These are phyloP conservation scores for Crenichthys baileyi DNA, from an alignment of 2,797 vertebrate species.

Conservation along the genomic window DNA sequence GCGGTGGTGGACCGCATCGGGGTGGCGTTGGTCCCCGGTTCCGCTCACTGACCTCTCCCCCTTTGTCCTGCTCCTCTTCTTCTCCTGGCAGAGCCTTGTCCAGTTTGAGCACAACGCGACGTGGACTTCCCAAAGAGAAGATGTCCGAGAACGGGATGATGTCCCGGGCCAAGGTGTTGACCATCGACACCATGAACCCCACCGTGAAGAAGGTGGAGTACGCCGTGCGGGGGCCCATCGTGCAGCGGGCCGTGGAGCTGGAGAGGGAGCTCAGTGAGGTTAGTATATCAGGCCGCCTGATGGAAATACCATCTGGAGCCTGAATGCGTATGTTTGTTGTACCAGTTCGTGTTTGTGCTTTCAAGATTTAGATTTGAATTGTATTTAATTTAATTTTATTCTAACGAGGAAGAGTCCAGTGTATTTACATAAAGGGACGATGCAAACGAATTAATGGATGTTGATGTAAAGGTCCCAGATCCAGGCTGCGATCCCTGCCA, in stretches of 20 bases:
- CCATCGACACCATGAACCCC: slow-evolving; percentile 88
- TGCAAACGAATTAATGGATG: background rate
- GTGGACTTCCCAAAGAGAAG: slow-evolving; percentile 68
- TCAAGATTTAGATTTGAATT: background rate
- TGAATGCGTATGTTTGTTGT: background rate
- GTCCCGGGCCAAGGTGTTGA: slow-evolving; percentile 82
- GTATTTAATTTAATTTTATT: background rate
- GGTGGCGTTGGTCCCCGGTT: slow-evolving; percentile 21
- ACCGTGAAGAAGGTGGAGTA: slow-evolving; percentile 87
- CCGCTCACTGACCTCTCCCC: slow-evolving; percentile 57
- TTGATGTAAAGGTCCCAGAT: background rate
- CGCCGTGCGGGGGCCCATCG: slow-evolving; percentile 89
- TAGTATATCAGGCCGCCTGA: slow-evolving; percentile 14
- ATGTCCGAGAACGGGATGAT: slow-evolving; percentile 78
- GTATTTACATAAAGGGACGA: background rate
- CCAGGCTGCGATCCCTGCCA: background rate
- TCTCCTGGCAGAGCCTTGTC: slow-evolving; percentile 69
- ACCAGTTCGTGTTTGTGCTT: background rate
- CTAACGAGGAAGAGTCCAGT: background rate
- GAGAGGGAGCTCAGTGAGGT: slow-evolving; percentile 90
- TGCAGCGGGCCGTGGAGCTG: slow-evolving; percentile 87
- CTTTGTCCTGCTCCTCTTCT: slow-evolving; percentile 53
- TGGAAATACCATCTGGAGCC: background rate
- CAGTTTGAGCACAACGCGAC: slow-evolving; percentile 66
- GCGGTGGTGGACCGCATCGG: slow-evolving; percentile 24